Percentiles rank a stretch among this genome's conserved stretches.
phyloP scores from a whole-genome alignment of 1,140 invertebrate genomes.

The Drosophila jambulina region DNA sequence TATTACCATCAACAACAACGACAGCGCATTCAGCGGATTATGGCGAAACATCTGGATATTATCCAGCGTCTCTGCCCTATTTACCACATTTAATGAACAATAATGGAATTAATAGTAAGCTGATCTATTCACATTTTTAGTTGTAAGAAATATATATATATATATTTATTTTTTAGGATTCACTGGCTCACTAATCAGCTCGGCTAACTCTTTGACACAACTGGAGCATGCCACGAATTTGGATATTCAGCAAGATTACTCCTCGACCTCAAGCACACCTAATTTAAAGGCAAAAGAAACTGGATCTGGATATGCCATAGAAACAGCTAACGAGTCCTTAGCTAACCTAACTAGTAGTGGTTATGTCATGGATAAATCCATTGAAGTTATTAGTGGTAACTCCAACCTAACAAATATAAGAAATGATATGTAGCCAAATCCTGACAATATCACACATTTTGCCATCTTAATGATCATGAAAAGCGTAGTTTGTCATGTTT shows the following conservation, averaged over 20 bases:
- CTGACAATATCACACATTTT: slow-evolving; percentile 30
- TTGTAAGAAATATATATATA: neutral
- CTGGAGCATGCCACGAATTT: slow-evolving; percentile 33
- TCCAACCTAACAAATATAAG: slow-evolving; percentile 33
- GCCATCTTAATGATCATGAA: slow-evolving; percentile 35
- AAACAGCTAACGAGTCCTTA: slow-evolving; percentile 15
- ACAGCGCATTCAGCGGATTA: slow-evolving; percentile 32
- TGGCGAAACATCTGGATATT: slow-evolving; percentile 25
- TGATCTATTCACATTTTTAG: neutral
- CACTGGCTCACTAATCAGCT: slow-evolving; percentile 21
- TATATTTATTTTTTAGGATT: slow-evolving; percentile 30
- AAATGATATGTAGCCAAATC: slow-evolving; percentile 60
- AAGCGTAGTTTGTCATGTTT: slow-evolving; percentile 39
- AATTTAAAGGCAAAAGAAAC: slow-evolving; percentile 25
- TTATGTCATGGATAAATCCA: slow-evolving; percentile 29
- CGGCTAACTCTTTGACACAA: slow-evolving; percentile 47
- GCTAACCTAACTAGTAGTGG: slow-evolving; percentile 19
- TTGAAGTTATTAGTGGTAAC: slow-evolving; percentile 15
- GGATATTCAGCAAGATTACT: slow-evolving; percentile 32
- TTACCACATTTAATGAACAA: slow-evolving; percentile 41
- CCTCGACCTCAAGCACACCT: slow-evolving; percentile 35
- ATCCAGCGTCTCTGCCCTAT: slow-evolving; percentile 45
- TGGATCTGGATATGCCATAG: neutral
- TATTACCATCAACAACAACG: slow-evolving; percentile 12
- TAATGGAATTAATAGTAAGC: slow-evolving; percentile 58